Evolutionary conservation across 2,797 vertebrate genomes (phyloP).

Genomic region (Bucorvus abyssinicus): DNA sequence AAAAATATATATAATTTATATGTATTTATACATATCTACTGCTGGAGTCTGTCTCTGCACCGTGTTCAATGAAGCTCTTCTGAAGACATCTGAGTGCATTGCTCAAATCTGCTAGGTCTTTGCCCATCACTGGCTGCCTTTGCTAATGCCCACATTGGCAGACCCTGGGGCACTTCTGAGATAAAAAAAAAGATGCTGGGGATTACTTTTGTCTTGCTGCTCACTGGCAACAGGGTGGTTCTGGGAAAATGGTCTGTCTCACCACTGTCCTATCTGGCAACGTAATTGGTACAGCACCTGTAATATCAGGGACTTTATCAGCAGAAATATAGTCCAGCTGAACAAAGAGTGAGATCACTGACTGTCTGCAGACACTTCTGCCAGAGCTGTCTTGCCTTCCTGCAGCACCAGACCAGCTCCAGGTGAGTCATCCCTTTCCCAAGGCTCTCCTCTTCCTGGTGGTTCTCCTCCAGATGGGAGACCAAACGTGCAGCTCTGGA

Average conservation of each 20-base stretch:
- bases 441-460: not conserved
- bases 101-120: not conserved
- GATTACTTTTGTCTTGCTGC: not conserved
- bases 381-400: not conserved
- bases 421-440: not conserved
- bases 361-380: not conserved
- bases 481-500: not conserved
- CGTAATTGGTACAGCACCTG: not conserved
- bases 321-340: not conserved
- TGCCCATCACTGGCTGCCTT: not conserved
- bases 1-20: not conserved
- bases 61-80: not conserved
- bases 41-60: not conserved
- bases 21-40: not conserved
- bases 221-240: not conserved
- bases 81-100: not conserved
- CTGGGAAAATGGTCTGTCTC: not conserved
- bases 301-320: not conserved
- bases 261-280: not conserved
- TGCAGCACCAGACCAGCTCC: accelerated
- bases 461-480: not conserved
- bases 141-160: not conserved
- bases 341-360: not conserved
- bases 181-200: not conserved
- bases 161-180: not conserved